Evolutionary conservation across 2,113 vertebrate species (phyloP).

Genomic region (Eulemur macaco): DNA sequence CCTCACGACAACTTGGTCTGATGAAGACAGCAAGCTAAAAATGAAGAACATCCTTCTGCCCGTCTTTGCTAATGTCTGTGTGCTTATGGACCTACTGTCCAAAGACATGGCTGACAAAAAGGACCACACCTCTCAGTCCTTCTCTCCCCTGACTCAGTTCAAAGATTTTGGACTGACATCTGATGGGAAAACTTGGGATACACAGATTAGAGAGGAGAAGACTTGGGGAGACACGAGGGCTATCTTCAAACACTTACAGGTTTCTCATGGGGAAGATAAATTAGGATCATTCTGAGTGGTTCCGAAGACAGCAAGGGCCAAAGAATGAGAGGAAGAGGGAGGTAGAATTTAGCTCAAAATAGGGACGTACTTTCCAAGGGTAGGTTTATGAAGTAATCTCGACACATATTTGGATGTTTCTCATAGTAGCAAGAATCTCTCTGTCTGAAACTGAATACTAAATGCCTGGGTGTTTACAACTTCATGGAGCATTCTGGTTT

Average conservation of each 20-base stretch:
- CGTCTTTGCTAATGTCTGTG: not conserved
- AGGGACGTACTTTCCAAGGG: not conserved
- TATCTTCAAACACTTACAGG: not conserved
- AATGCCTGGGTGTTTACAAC: not conserved
- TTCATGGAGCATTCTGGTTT: not conserved
- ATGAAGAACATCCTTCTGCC: not conserved
- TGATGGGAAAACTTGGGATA: not conserved
- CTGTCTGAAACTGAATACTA: not conserved
- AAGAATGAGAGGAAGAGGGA: not conserved
- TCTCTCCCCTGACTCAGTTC: not conserved
- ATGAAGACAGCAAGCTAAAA: not conserved
- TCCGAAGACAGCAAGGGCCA: not conserved
- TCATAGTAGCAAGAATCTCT: not conserved
- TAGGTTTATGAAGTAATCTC: not conserved
- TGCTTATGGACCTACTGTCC: not conserved
- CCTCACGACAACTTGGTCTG: too few relatives aligned
- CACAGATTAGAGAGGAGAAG: not conserved
- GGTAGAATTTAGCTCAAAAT: not conserved
- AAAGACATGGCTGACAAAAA: not conserved
- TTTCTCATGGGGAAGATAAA: not conserved
- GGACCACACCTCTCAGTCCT: accelerated
- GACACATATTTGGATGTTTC: not conserved
- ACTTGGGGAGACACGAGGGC: not conserved
- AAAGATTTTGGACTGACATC: not conserved
- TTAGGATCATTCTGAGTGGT: not conserved